A percentile compares a stretch with the other conserved stretches of the same genome.
Conservation (phyloP, 2,797 vertebrate species). For the Nyctalus aviator region DNA sequence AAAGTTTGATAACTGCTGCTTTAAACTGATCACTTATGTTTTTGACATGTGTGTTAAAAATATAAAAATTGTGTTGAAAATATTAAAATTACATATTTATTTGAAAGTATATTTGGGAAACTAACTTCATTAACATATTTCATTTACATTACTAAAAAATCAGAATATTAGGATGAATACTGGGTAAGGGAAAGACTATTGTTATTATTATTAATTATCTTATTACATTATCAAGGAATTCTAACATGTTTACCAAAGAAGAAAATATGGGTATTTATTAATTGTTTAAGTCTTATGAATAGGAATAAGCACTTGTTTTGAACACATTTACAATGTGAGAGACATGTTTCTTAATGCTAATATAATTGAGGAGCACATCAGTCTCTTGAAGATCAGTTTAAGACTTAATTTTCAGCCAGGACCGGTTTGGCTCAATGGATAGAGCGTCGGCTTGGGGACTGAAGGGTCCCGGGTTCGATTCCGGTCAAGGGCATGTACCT, state of each 20-base stretch:
- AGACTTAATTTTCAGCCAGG: constrained; percentile 4
- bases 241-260: background rate
- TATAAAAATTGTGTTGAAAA: background rate
- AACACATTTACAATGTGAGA: background rate
- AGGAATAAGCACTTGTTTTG: background rate
- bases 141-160: background rate
- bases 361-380: background rate
- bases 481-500: no score
- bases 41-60: background rate
- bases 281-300: background rate
- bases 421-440: no score
- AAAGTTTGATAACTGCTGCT: background rate
- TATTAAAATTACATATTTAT: background rate
- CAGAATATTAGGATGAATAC: background rate
- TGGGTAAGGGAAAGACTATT: background rate
- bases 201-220: background rate
- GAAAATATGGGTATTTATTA: background rate
- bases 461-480: no score
- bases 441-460: no score
- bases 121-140: background rate
- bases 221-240: background rate
- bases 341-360: background rate
- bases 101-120: background rate
- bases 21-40: background rate
- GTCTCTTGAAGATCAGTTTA: background rate